Conservation (phyloP, 64 coral and sea anemone genomes). For the Montipora sp. region DNA sequence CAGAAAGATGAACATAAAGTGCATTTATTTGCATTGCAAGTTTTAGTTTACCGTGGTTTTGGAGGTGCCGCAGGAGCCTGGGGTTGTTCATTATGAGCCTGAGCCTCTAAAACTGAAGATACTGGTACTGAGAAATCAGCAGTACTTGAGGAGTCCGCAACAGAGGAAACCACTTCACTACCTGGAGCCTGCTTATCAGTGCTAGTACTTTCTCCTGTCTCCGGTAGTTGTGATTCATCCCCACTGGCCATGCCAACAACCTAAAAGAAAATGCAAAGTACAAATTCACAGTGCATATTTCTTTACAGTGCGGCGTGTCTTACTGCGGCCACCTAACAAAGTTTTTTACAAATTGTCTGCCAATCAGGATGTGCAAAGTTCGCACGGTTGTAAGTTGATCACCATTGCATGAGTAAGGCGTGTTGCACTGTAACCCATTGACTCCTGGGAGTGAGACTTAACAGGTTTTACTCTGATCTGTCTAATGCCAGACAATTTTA, state of each 20-base stretch:
- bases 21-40: background rate
- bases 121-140: background rate
- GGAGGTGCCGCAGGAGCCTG: background rate
- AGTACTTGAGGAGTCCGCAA: background rate
- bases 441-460: no score
- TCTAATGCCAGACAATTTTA: no score
- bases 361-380: no score
- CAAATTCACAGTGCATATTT: background rate
- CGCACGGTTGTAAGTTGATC: no score
- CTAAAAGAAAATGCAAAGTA: background rate
- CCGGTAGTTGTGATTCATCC: background rate
- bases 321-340: no score
- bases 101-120: background rate
- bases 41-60: conserved; percentile 18
- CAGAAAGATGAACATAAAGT: no score
- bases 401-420: no score
- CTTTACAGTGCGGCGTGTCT: no score
- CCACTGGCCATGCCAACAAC: background rate
- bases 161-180: background rate
- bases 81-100: conserved; percentile 4
- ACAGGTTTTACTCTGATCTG: no score
- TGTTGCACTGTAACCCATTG: no score
- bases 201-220: background rate
- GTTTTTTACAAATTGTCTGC: no score
- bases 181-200: background rate